These are phyloP conservation scores for Philotrypesis tridentata DNA, from an alignment of 1,140 invertebrate genomes.

Conservation along the genomic window DNA sequence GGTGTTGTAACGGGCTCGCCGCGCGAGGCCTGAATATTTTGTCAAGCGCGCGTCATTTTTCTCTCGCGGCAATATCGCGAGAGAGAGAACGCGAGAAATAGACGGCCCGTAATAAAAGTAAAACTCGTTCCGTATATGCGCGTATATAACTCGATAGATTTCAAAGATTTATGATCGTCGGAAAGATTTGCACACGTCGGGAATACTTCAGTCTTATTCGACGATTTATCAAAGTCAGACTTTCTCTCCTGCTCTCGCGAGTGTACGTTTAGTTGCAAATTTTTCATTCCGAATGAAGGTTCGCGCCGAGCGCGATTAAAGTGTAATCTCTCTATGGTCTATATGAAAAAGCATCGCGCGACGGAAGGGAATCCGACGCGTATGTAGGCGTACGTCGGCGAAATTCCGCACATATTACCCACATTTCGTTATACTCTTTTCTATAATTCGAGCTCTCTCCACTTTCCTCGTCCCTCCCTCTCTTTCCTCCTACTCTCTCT, in stretches of 20 bases:
- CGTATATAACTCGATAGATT: background rate
- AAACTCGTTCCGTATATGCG: too few relatives aligned
- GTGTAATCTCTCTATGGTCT: background rate
- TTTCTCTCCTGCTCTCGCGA: background rate
- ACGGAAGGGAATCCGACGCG: background rate
- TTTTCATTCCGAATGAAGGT: slow-evolving; percentile 9
- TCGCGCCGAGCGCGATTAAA: background rate
- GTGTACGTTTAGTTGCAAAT: background rate
- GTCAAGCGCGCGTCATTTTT: too few relatives aligned
- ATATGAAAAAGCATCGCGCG: background rate
- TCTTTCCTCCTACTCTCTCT: too few relatives aligned
- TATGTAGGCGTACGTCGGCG: background rate
- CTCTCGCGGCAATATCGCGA: too few relatives aligned
- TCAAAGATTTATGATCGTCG: background rate
- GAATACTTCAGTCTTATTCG: background rate
- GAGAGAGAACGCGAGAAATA: too few relatives aligned
- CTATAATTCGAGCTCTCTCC: slow-evolving; percentile 12
- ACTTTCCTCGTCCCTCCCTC: too few relatives aligned
- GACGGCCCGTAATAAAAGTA: too few relatives aligned
- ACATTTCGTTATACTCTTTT: slow-evolving; percentile 7
- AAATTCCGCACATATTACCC: background rate
- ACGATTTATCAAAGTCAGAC: slow-evolving; percentile 7
- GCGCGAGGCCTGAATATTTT: too few relatives aligned
- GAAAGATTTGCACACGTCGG: background rate
- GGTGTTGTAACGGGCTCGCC: too few relatives aligned